Conservation (phyloP, 2,888 invertebrate species). For the Asteroscopus sphinx region DNA sequence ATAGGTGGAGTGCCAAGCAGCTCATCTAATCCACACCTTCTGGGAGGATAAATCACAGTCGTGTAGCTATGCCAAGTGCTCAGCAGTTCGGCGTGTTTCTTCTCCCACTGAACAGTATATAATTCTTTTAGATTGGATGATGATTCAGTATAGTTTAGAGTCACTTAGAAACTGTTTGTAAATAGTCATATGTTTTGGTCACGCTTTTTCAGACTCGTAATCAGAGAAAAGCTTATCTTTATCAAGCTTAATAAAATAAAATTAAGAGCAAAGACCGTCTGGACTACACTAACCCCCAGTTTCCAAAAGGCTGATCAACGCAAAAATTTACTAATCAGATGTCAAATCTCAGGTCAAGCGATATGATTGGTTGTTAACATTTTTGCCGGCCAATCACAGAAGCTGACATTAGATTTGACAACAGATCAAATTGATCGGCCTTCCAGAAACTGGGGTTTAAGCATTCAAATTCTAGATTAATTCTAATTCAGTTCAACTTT, state of each 20-base stretch:
- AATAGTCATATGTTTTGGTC: slow-evolving; percentile 28
- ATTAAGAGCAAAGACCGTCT: no score
- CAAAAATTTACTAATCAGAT: no score
- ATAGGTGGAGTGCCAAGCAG: slow-evolving; percentile 49
- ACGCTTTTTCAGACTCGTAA: slow-evolving; percentile 9
- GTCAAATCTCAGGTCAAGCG: no score
- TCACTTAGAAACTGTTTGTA: slow-evolving; percentile 25
- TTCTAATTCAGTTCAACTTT: no score
- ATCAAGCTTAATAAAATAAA: background rate
- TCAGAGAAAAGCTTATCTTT: background rate
- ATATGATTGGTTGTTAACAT: no score
- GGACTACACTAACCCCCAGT: no score
- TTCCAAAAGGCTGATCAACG: no score
- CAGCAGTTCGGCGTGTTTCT: slow-evolving; percentile 15
- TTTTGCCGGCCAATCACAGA: no score
- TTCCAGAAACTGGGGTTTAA: no score
- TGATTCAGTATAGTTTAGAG: slow-evolving; percentile 44
- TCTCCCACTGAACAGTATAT: slow-evolving; percentile 31
- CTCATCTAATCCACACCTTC: slow-evolving; percentile 53
- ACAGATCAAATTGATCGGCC: no score
- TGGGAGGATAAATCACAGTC: slow-evolving; percentile 51
- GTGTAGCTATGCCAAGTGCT: slow-evolving; percentile 46
- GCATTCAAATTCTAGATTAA: no score
- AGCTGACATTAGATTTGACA: no score
- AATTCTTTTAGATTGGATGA: slow-evolving; percentile 50